phyloP scores from a whole-genome alignment of 2,113 vertebrate species.

The Rhegmatorhina hoffmannsi region DNA sequence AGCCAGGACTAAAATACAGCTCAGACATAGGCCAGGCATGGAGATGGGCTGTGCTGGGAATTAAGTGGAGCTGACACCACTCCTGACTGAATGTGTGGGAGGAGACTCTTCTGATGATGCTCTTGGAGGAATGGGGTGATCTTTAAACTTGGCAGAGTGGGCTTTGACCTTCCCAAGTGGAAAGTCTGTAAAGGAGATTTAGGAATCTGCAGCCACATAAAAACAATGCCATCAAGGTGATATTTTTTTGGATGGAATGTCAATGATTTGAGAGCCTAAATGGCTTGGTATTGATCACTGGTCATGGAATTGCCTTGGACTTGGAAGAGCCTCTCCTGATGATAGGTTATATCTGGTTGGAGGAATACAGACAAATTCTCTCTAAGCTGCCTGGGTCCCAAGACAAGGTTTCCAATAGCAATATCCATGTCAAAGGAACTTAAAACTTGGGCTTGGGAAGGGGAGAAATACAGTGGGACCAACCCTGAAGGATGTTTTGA shows the following conservation, averaged over 20 bases:
- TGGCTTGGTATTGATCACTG: neutral
- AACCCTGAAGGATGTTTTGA: neutral
- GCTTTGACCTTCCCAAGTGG: neutral
- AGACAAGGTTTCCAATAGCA: neutral
- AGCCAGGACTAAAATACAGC: neutral
- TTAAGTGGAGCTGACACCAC: fast-evolving
- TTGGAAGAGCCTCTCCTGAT: neutral
- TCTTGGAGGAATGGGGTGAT: neutral
- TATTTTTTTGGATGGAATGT: fast-evolving
- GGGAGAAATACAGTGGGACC: neutral
- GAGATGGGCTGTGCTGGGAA: neutral
- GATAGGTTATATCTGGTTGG: neutral
- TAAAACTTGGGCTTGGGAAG: neutral
- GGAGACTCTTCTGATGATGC: neutral
- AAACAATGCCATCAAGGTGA: neutral
- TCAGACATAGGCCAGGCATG: neutral
- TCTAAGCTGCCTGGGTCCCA: neutral
- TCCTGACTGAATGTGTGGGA: neutral
- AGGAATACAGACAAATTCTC: neutral
- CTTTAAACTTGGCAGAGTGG: neutral
- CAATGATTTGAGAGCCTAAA: neutral
- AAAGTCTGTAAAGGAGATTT: fast-evolving
- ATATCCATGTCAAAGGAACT: neutral
- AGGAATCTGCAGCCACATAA: neutral
- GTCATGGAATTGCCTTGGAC: neutral